Percentiles rank a stretch among this genome's conserved stretches.
Evolutionary conservation across 2,888 invertebrate species (phyloP).

Genomic region (Hyposoter dolosus): DNA sequence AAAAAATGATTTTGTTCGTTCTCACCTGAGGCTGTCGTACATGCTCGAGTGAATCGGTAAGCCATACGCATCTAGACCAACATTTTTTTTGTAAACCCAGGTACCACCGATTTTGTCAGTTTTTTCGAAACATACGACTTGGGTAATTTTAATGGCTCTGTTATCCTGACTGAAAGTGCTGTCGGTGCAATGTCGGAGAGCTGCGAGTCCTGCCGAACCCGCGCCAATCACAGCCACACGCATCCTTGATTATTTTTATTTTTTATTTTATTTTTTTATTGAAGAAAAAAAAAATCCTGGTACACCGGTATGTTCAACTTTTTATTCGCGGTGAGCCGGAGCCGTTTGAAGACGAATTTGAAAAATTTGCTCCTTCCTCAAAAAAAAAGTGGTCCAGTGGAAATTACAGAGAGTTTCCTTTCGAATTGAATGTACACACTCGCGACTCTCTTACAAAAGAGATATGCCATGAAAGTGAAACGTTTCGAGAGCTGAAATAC

Average conservation of each 20-base stretch:
- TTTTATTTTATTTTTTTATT: slow-evolving; percentile 1
- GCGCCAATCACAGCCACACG: slow-evolving; percentile 93
- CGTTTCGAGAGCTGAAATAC: slow-evolving; percentile 44
- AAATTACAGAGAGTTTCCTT: slow-evolving; percentile 14
- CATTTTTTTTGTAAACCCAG: slow-evolving; percentile 94
- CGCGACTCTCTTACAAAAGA: slow-evolving; percentile 28
- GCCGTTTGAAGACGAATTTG: neutral
- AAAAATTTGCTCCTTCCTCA: neutral
- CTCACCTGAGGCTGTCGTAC: slow-evolving; percentile 94
- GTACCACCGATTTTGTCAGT: slow-evolving; percentile 92
- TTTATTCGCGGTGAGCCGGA: neutral
- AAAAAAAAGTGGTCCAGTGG: neutral
- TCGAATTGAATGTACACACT: neutral
- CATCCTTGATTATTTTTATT: slow-evolving; percentile 77
- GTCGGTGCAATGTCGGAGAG: slow-evolving; percentile 89
- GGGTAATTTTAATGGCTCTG: slow-evolving; percentile 72
- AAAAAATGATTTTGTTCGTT: neutral
- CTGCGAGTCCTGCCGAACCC: slow-evolving; percentile 94
- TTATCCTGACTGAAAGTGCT: slow-evolving; percentile 81
- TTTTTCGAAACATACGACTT: slow-evolving; percentile 92
- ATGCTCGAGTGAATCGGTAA: slow-evolving; percentile 95
- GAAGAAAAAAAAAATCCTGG: neutral
- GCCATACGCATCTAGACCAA: slow-evolving; percentile 91
- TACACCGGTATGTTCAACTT: neutral
- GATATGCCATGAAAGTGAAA: slow-evolving; percentile 62